A percentile compares a stretch with the other conserved stretches of the same genome.
These are phyloP conservation scores for Parochlus steinenii DNA, from an alignment of 2,888 invertebrate genomes.

Conservation along the genomic window DNA sequence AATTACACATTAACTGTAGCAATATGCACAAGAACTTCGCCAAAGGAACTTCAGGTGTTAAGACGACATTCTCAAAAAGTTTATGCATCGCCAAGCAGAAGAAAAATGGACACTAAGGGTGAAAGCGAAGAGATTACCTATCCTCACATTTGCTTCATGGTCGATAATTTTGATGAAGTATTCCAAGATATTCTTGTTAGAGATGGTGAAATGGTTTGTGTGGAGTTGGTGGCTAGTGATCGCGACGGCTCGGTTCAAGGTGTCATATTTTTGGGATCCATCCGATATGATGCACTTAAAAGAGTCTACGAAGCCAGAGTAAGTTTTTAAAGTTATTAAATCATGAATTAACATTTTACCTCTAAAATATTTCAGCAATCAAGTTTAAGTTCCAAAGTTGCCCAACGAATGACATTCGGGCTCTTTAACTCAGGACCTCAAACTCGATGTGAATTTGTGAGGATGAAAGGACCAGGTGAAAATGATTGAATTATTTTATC, in stretches of 20 bases:
- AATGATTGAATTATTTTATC: no score
- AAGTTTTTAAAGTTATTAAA: conserved; percentile 24
- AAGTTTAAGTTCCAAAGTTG: conserved; percentile 84
- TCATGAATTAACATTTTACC: not conserved
- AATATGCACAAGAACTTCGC: conserved; percentile 93
- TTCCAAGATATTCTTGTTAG: conserved; percentile 94
- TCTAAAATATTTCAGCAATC: conserved; percentile 47
- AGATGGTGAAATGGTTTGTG: conserved; percentile 98
- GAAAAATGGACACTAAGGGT: conserved; percentile 96
- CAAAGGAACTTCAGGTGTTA: conserved; percentile 91
- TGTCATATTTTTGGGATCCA: conserved; percentile 93
- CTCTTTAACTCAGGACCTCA: conserved; percentile 64
- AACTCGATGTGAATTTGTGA: conserved; percentile 84
- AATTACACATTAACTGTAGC: conserved; percentile 95
- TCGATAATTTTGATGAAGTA: conserved; percentile 98
- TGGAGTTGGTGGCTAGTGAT: conserved; percentile 89
- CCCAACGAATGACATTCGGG: conserved; percentile 89
- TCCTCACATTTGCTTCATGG: conserved; percentile 98
- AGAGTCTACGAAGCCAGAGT: conserved; percentile 93
- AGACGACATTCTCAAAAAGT: conserved; percentile 85
- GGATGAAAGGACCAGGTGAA: conserved; percentile 94
- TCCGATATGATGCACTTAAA: conserved; percentile 92
- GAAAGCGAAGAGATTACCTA: conserved; percentile 97
- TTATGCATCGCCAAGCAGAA: conserved; percentile 90
- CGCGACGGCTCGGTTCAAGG: conserved; percentile 72